A percentile compares a stretch with the other conserved stretches of the same genome.
These are phyloP conservation scores for Geotrypetes seraphini DNA, from an alignment of 2,797 vertebrate species.

Conservation along the genomic window DNA sequence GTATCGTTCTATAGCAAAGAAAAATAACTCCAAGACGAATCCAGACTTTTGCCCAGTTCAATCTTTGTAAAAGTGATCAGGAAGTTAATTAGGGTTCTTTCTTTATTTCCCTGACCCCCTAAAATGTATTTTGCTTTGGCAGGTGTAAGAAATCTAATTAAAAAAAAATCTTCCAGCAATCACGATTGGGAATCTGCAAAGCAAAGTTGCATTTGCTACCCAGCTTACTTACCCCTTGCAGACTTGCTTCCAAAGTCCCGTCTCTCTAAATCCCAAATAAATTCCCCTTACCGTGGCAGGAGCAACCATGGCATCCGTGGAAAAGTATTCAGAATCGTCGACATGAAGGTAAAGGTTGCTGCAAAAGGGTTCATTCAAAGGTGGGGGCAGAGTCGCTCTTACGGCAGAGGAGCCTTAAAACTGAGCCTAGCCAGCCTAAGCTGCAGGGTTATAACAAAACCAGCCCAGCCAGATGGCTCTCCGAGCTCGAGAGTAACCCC, in stretches of 20 bases:
- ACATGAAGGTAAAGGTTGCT: conserved; percentile 63
- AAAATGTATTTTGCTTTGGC: not conserved
- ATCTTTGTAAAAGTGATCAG: too few species aligned
- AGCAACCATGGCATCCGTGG: conserved; percentile 71
- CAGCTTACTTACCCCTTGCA: too few species aligned
- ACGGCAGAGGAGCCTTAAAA: conserved; percentile 56
- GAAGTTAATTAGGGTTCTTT: too few species aligned
- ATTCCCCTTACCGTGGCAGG: conserved; percentile 59
- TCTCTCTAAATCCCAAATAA: conserved; percentile 5
- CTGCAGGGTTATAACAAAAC: conserved; percentile 69
- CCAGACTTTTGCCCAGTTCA: conserved; percentile 2
- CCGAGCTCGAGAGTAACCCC: conserved; percentile 61
- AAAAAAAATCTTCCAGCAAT: too few species aligned
- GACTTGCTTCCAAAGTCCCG: too few species aligned
- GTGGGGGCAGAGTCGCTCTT: conserved; percentile 40
- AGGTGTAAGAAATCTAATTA: not conserved
- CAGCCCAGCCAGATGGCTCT: conserved; percentile 75
- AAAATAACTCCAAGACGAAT: not conserved
- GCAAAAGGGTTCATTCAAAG: conserved; percentile 55
- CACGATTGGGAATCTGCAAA: too few species aligned
- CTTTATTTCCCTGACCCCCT: conserved; percentile 1
- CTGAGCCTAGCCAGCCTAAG: conserved; percentile 66
- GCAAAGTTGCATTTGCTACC: too few species aligned
- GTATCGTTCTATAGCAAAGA: too few species aligned
- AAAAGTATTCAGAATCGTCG: conserved; percentile 57